These are phyloP conservation scores for Acanthosoma haemorrhoidale DNA, from an alignment of 2,888 invertebrate genomes.

Conservation along the genomic window DNA sequence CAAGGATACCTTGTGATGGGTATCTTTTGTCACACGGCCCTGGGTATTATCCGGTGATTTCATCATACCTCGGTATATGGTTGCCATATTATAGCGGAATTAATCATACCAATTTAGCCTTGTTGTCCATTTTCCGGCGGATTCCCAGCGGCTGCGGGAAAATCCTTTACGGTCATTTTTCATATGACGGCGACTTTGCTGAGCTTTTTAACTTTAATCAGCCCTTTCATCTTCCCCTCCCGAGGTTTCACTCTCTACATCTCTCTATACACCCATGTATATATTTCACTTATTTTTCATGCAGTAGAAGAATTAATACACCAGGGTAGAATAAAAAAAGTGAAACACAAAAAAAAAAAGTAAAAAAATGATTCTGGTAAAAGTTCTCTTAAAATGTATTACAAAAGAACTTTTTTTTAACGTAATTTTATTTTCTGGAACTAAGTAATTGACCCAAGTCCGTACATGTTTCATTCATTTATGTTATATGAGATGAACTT, in stretches of 20 bases:
- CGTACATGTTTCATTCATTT: background rate
- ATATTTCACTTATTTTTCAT: background rate
- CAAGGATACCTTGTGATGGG: background rate
- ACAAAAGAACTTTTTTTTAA: background rate
- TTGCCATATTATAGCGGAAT: background rate
- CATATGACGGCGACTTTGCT: background rate
- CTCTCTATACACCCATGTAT: background rate
- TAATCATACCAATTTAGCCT: conserved; percentile 13
- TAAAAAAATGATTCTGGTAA: background rate
- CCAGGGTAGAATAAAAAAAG: background rate
- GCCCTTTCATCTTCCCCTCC: background rate
- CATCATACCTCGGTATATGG: too few species aligned
- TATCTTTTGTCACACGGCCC: background rate
- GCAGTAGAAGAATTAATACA: background rate
- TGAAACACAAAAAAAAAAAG: background rate
- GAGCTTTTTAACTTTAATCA: conserved; percentile 20
- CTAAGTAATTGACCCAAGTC: conserved; percentile 1
- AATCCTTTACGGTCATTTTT: background rate
- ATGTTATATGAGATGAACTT: background rate
- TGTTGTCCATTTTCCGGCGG: background rate
- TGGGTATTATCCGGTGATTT: background rate
- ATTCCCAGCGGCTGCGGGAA: background rate
- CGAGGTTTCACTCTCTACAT: background rate
- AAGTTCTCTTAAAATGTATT: background rate
- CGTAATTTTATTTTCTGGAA: background rate